Base-by-base conservation (phyloP, 1,140 invertebrate genomes). In the Dreissena rostriformis region DNA sequence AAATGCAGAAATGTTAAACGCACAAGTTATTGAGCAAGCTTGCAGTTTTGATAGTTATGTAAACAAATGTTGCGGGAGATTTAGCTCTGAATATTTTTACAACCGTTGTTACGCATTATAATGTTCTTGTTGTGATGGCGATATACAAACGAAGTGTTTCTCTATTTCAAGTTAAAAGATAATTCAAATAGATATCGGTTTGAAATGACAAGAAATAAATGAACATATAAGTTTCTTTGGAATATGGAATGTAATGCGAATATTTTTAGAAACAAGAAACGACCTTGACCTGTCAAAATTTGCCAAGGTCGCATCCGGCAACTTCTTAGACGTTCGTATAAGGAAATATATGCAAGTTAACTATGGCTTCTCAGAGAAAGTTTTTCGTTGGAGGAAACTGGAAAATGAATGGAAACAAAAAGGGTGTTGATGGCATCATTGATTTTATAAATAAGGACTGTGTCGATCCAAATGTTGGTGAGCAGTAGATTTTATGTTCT, bases 371-470 rank as follows among this genome's bases (percentile, higher is more conserved):
- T 49, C 39, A 87, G 65, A 96, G 98, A 86, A 98, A 98, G 96
- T 99, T 99, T 94, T 98, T 98, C 91, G 98, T 99, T 91, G 99
- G 99, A 86, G 99, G 99, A 72, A 99, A 99, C 94, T 99, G 99
- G 99, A 99, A 99, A 94, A 96, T 97, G 96, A 97, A 97, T 87
- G 96, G 96, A 29, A 94, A 90, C n/a, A 96, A 96, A 90, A 93
- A 94, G 68, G 94, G 96, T 85, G 98, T 99, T 83, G 95, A 96
- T 88, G 97, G 96, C 86, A 97, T 99, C 76, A 95, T 98, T 77
- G 94, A 96, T 24, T 96, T 96, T 88, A 94, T 99, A 55, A 97
- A 96, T 75, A 93, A 95, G 94, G 90, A 91, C 26, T 97, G 96
- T 17, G 93, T 99, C 63, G 96, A 97, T 93, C 93, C 96, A 53